Base-by-base conservation (phyloP, 2,888 invertebrate genomes). In the Ochropacha duplaris region DNA sequence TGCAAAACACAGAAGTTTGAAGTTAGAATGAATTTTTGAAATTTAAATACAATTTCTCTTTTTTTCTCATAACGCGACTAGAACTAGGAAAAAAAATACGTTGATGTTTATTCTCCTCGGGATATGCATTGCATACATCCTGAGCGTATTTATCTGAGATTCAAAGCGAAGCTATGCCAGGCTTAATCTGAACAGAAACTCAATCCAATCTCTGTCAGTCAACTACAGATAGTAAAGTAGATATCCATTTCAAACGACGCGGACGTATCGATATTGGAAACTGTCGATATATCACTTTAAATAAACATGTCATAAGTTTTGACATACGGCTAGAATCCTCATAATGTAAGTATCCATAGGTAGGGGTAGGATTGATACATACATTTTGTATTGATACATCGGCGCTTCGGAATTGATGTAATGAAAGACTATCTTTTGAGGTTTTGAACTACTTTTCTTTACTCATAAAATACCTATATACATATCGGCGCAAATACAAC, bases 261-360 rank as follows among this genome's bases (percentile, higher is more conserved):
- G 31, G 12, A 36, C n/a, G n/a, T 36, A 54, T 26, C 22, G 11
- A 39, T 24, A 56, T 66, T 57, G 51, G n/a, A 54, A 60, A 68
- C 64, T 64, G 62, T 66, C 72, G 63, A 75, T 72, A 71, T 64
- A 69, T 76, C 68, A 69, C 19, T 64, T 61, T 60, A 63, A 67
- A 65, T 52, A 74, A 72, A 77, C 65, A 74, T 64, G 72, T 69
- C 72, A 67, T 24, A 54, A 34, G 31, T 19, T 52, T 52, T 39
- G 19, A 28, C 44, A n/a, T 54, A n/a, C 44, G 19, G 31, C 22
- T 52, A 57, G 44, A 57, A 22, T 11, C 19, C 14, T n/a, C n/a
- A n/a, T n/a, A n/a, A n/a, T n/a, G n/a, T n/a, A n/a, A n/a, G n/a
- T n/a, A n/a, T n/a, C n/a, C n/a, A n/a, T n/a, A n/a, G n/a, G n/a